Conservation (phyloP, 2,888 invertebrate genomes). For the Matsumyia berberina region DNA sequence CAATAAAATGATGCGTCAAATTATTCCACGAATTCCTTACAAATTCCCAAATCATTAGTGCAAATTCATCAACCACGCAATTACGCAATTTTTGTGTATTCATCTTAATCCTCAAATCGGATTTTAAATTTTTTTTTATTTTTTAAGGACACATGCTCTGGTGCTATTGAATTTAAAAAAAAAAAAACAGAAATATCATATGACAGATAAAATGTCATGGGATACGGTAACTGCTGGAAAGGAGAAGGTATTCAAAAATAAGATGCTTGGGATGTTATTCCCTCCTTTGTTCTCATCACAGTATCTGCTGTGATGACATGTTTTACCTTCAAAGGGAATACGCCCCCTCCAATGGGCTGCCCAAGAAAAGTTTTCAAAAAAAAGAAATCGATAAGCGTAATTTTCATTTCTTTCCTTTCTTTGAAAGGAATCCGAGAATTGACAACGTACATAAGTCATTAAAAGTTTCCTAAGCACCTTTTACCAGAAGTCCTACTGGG, state of each 20-base stretch:
- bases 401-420: neutral
- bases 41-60: constrained; percentile 13
- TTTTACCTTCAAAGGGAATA: constrained; percentile 34
- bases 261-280: neutral
- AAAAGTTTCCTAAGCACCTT: constrained; percentile 60
- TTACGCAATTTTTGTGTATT: constrained; percentile 15
- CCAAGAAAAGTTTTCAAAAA: neutral
- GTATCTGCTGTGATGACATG: constrained; percentile 25
- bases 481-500: constrained; percentile 20
- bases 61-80: constrained; percentile 8
- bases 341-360: neutral
- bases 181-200: constrained; percentile 9
- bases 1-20: constrained; percentile 5
- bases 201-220: constrained; percentile 15
- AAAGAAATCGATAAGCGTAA: constrained; percentile 22
- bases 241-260: constrained; percentile 6
- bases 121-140: constrained; percentile 20
- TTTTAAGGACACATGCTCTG: constrained; percentile 10
- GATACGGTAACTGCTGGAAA: constrained; percentile 19
- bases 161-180: neutral
- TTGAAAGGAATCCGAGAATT: constrained; percentile 36
- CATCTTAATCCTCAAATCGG: constrained; percentile 42
- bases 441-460: constrained; percentile 64
- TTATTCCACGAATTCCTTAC: constrained; percentile 2
- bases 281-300: constrained; percentile 3